Conservation (phyloP, 1,140 invertebrate species). For the Diachasma alloeum region DNA sequence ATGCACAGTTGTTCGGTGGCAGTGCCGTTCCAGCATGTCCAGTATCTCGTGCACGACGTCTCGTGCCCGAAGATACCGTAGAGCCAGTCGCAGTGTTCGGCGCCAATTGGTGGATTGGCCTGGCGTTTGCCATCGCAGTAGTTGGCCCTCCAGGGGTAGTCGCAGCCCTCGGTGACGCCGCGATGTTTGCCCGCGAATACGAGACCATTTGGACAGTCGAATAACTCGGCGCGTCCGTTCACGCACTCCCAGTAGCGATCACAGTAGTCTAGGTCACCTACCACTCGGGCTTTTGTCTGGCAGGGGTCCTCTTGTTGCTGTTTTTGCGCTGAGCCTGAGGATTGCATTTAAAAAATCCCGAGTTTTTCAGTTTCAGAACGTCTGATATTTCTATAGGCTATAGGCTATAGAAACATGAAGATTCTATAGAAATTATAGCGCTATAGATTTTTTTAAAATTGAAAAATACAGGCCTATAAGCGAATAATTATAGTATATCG, state of each 20-base stretch:
- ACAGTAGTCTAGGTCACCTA: constrained; percentile 81
- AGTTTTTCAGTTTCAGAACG: no score
- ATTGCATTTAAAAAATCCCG: not conserved
- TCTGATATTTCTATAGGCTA: no score
- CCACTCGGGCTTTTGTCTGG: constrained; percentile 77
- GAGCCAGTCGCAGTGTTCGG: constrained; percentile 90
- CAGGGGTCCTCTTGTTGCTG: constrained; percentile 78
- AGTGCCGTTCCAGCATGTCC: constrained; percentile 95
- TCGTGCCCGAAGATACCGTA: constrained; percentile 94
- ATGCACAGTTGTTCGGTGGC: constrained; percentile 93
- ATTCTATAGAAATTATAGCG: no score
- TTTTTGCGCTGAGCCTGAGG: constrained; percentile 54
- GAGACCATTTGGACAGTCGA: constrained; percentile 89
- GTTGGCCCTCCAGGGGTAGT: constrained; percentile 88
- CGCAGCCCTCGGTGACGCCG: constrained; percentile 86
- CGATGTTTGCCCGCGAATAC: constrained; percentile 88
- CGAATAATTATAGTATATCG: no score
- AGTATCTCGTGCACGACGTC: constrained; percentile 90
- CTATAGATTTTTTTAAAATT: no score
- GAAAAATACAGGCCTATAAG: no score
- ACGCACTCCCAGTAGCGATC: constrained; percentile 90
- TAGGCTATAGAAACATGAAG: no score
- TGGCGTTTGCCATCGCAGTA: constrained; percentile 83
- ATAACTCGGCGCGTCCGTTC: constrained; percentile 78
- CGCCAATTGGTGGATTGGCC: constrained; percentile 81